These are phyloP conservation scores for Trisateles emortualis DNA, from an alignment of 2,888 invertebrate genomes.

Conservation along the genomic window DNA sequence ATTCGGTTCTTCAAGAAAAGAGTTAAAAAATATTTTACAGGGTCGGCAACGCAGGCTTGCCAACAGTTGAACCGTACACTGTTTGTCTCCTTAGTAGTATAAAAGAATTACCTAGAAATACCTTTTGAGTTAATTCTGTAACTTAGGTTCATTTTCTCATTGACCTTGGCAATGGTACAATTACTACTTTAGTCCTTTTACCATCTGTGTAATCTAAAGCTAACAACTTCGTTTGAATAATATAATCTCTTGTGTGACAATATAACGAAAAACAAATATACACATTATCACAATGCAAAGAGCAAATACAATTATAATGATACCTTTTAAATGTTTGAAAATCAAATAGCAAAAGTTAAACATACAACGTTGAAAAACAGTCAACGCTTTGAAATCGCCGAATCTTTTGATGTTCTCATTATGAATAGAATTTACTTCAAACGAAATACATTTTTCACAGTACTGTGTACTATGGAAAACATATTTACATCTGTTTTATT, in stretches of 20 bases:
- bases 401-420: slow-evolving; percentile 38
- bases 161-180: too few relatives aligned
- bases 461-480: slow-evolving; percentile 17
- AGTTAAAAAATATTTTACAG: too few relatives aligned
- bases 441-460: slow-evolving; percentile 18
- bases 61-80: too few relatives aligned
- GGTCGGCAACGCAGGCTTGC: too few relatives aligned
- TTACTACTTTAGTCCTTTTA: not conserved
- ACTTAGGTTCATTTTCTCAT: too few relatives aligned
- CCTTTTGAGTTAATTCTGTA: too few relatives aligned
- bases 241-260: not conserved
- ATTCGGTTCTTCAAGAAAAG: too few relatives aligned
- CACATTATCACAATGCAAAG: not conserved
- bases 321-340: slow-evolving; percentile 9
- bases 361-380: slow-evolving; percentile 8
- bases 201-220: not conserved
- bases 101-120: too few relatives aligned
- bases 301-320: slow-evolving; percentile 1
- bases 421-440: slow-evolving; percentile 33
- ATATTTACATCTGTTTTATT: slow-evolving; percentile 27
- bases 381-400: slow-evolving; percentile 20
- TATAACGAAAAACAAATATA: not conserved
- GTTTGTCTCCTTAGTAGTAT: too few relatives aligned
- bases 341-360: slow-evolving; percentile 13
- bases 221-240: not conserved